Evolutionary conservation across 2,113 vertebrate genomes (phyloP).

Genomic region (Petroica traversi): DNA sequence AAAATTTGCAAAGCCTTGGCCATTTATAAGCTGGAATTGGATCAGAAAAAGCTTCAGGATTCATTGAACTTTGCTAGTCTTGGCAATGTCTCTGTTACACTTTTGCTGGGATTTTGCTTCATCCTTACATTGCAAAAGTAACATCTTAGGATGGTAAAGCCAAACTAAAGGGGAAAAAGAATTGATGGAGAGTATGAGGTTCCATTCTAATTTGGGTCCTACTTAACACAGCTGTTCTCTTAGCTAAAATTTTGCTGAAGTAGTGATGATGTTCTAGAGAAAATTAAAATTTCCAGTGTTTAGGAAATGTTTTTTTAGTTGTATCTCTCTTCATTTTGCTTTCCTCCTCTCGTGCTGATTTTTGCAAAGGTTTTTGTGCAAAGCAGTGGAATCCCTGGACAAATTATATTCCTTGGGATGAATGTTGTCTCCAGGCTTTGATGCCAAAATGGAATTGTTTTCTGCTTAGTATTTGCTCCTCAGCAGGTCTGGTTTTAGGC

Average conservation of each 20-base stretch:
- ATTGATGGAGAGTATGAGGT: background rate
- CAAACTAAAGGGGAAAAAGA: background rate
- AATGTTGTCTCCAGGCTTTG: background rate
- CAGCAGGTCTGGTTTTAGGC: background rate
- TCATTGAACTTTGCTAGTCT: background rate
- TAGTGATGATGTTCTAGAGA: background rate
- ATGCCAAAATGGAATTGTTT: background rate
- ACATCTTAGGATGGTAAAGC: background rate
- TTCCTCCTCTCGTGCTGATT: background rate
- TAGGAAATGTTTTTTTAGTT: background rate
- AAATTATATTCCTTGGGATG: background rate
- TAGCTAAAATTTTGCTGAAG: background rate
- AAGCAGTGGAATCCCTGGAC: background rate
- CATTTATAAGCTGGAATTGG: background rate
- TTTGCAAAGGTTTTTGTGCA: background rate
- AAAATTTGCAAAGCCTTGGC: background rate
- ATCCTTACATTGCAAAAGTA: background rate
- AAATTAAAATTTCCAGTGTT: background rate
- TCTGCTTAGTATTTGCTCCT: background rate
- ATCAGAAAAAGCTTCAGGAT: slow-evolving; percentile 24
- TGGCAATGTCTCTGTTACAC: background rate
- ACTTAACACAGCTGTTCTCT: background rate
- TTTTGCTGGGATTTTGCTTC: background rate
- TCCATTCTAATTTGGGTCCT: background rate
- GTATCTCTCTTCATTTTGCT: background rate